Evolutionary conservation across 2,113 vertebrate genomes (phyloP).

Genomic region (Telmatochromis sp.): DNA sequence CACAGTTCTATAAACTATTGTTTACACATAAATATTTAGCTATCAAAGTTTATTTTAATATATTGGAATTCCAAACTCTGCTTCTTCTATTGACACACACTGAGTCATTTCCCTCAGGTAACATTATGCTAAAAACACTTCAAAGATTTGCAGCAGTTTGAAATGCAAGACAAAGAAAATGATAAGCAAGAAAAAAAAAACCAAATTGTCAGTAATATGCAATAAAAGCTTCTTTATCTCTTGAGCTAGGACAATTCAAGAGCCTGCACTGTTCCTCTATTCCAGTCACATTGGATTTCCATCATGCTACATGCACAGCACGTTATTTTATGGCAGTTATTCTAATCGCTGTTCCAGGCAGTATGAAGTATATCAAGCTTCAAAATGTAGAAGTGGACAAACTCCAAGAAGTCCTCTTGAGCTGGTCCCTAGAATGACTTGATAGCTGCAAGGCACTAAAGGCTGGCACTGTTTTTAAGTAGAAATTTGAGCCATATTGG

Average conservation of each 20-base stretch:
- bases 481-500: not conserved
- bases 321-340: not conserved
- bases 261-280: not conserved
- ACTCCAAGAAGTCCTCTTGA: not conserved
- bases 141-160: not conserved
- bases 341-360: conserved; percentile 9
- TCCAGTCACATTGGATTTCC: conserved; percentile 20
- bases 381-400: not conserved
- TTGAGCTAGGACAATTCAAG: not conserved
- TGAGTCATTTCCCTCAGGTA: not conserved
- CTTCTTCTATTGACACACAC: not conserved
- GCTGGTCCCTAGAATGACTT: not conserved
- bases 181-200: rapidly evolving
- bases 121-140: not conserved
- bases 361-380: not conserved
- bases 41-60: not conserved
- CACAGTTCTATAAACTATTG: not conserved
- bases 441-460: not conserved
- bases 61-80: not conserved
- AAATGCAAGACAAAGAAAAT: not conserved
- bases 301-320: not conserved
- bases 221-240: not conserved
- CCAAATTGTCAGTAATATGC: not conserved
- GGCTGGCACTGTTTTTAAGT: not conserved
- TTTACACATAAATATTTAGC: not conserved